A percentile compares a stretch with the other conserved stretches of the same genome.
Conservation (phyloP, 2,113 vertebrate species). For the Nibea coibor region DNA sequence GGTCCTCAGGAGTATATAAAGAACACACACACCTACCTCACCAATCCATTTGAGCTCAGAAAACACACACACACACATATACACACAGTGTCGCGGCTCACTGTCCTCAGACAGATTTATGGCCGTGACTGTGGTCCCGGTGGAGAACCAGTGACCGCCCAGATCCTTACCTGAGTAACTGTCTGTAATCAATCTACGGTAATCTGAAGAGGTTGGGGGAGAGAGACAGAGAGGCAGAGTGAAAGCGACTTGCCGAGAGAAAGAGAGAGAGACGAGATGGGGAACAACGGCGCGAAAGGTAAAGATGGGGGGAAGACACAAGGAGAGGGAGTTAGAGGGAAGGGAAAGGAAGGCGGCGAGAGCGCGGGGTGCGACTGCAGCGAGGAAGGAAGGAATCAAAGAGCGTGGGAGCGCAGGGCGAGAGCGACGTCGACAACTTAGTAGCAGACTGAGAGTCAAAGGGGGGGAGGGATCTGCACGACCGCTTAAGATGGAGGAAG, state of each 20-base stretch:
- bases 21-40: constrained; percentile 22
- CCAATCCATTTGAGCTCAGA: constrained; percentile 33
- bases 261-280: not conserved
- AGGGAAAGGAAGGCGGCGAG: constrained; percentile 1
- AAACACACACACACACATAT: constrained; percentile 32
- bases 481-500: constrained; percentile 14
- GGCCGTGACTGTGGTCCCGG: constrained; percentile 36
- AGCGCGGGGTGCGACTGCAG: not conserved
- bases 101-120: constrained; percentile 65
- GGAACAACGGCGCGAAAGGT: not conserved
- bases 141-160: constrained; percentile 58
- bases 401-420: constrained; percentile 25
- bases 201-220: constrained; percentile 55
- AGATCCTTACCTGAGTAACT: constrained; percentile 62
- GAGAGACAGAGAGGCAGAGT: constrained; percentile 10
- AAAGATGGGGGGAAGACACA: constrained; percentile 3
- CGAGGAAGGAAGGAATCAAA: constrained; percentile 35
- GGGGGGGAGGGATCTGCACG: constrained; percentile 20
- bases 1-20: constrained; percentile 45
- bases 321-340: not conserved
- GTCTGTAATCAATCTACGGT: constrained; percentile 69
- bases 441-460: constrained; percentile 19
- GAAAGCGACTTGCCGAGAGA: not conserved
- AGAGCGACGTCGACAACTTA: constrained; percentile 7
- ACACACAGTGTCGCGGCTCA: constrained; percentile 20